Evolutionary conservation across 2,888 invertebrate genomes (phyloP), one percentile per base, ranked within the genome.

Genomic region (Drosophila pegasa): DNA sequence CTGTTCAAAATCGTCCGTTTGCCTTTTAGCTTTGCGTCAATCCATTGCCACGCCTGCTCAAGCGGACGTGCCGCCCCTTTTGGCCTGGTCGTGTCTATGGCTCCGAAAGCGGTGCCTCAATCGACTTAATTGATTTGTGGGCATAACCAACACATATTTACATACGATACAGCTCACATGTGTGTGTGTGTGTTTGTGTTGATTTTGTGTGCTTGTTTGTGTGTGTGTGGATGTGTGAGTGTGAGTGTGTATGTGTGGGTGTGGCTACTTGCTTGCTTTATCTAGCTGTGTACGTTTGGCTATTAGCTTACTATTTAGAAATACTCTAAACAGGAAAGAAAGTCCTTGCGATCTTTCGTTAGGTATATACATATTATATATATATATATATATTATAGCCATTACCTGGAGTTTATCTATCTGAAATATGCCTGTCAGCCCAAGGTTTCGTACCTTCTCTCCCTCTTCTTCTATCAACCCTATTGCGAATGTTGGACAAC

Each of bases 101-200:
- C 64, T 64, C 52, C 57, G 65, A 85, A 79, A 74, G 83, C 74
- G 69, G 60, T 59, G 75, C 63, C 81, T 81, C 89, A 90, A 89
- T 90, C 90, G 91, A 81, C 87, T 88, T 89, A 89, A 90, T 89
- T 90, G 89, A 89, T 90, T 91, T 89, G 89, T 88, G 83, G 88
- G 86, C 86, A 83, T 88, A 83, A 88, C 87, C 83, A 83, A 79
- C 65, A 86, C 87, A 85, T 82, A 76, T 87, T 76, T 87, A 45
- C 88, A 70, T 64, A 66, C 59, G 41, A 54, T 38, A 40, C 40
- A 43, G 20, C 45, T 45, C 43, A 38, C 64, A n/a, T 71, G 50
- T 40, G 43, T 59, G 43, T 64, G 47, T 57, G 45, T 61, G 38
- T 60, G 59, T 47, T 47, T 74, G 75, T 89, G 84, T 89, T 81